Conservation (phyloP, 2,113 vertebrate species). For the Macaca mulatta region DNA sequence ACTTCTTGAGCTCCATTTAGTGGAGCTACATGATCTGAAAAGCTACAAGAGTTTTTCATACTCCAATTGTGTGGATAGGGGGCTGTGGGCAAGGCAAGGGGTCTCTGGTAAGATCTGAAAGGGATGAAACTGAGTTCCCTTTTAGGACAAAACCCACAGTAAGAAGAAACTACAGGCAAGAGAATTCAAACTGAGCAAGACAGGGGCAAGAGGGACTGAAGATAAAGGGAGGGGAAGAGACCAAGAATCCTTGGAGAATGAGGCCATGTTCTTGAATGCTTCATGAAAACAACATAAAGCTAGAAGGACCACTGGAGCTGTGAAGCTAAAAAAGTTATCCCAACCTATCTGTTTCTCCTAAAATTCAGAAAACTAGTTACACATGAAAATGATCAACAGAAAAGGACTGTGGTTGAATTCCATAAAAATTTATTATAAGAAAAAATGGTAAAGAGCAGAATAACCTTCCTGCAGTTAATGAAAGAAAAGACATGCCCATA, state of each 20-base stretch:
- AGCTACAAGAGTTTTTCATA: background rate
- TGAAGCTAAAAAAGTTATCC: background rate
- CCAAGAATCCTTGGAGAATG: background rate
- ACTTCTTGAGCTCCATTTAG: background rate
- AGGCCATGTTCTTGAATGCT: background rate
- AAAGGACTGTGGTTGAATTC: background rate
- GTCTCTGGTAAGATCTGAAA: background rate
- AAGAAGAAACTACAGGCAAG: background rate
- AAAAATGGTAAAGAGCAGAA: background rate
- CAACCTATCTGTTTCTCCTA: background rate
- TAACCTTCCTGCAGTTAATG: background rate
- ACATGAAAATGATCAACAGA: background rate
- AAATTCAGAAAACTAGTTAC: background rate
- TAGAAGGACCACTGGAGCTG: background rate
- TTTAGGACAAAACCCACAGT: conserved; percentile 8
- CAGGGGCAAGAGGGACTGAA: background rate
- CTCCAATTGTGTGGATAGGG: background rate
- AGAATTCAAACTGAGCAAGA: conserved; percentile 7
- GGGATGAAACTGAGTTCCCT: background rate
- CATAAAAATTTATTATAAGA: background rate
- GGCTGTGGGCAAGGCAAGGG: background rate
- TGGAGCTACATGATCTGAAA: background rate
- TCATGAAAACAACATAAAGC: conserved; percentile 28
- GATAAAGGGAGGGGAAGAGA: background rate
- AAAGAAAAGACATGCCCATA: background rate